Evolutionary conservation across 1,140 invertebrate species (phyloP), one percentile per base, ranked within the genome.

Genomic region (Holotrichia oblita): DNA sequence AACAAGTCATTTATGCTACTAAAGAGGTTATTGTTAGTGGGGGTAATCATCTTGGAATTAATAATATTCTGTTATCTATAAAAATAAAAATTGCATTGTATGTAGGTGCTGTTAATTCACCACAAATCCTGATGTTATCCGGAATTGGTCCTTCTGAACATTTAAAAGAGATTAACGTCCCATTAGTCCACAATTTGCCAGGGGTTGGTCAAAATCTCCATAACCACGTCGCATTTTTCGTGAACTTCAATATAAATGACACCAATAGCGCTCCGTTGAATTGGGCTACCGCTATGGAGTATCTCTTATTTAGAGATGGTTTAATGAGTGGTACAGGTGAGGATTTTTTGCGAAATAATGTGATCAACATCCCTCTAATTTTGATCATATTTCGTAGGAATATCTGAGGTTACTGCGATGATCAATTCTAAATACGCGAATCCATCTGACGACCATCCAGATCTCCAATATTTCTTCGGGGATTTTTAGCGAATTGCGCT

Each of bases 211-310:
- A 92, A 79, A 98, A 98, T 88, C 90, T 98, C 0, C 95, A 96
- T 82, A 96, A 96, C 85, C 96, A 97, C 82, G 95, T 96, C 0
- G 93, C 94, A 3, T 93, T 90, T 85, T 92, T 94, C 79, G 85
- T 95, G 0, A 92, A 90, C 82, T 97, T 96, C 87, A 89, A 91
- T 22, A 93, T 96, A 14, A 94, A 96, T 74, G 94, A 96, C 82
- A 94, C 94, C 41, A 93, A 95, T 82, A 95, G 93, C 0, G 90
- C 93, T 0, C 92, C 94, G 0, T 88, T 96, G 0, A 96, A 96
- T 87, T 96, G 94, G 94, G 94, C 94, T 2, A 95, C 95, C 0
- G 94, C 94, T 20, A 95, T 95, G 93, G 94, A 96, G 84, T 95
- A 96, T 83, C 86, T 96, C 20, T 88, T 95, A 0, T 95, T 96